Base-by-base conservation (phyloP, 2,113 vertebrate genomes). In the Pao palembangensis region DNA sequence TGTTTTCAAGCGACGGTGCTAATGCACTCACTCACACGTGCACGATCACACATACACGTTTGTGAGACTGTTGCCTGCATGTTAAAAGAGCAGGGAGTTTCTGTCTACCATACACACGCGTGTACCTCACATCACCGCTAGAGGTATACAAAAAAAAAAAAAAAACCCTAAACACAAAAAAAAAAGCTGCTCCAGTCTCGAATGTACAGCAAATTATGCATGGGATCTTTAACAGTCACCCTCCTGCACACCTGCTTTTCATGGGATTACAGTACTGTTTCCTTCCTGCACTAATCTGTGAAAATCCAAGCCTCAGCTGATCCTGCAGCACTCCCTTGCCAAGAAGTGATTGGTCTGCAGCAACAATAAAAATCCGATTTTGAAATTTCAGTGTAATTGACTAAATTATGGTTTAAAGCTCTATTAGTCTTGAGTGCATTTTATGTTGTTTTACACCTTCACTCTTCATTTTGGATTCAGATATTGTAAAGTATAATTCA, bases 191-290 rank as follows among this genome's bases (percentile, higher is more conserved):
- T 81, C 72, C 71, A 8, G 19, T 72, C 61, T 69, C 63, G 63
- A 83, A 77, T 69, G 73, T 69, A 62, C 50, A 2, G 55, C 61
- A 61, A 52, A 58, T 71, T 55, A 61, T 81, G 76, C 76, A 74
- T 79, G 60, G 56, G 53, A 71, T 38, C 68, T 63, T 51, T 59
- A 61, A 63, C 8, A 12, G 59, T 48, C 61, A 50, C 51, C 75
- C 47, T 73, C 56, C n/a, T 2, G 58, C 58, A 71, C 66, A 51
- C 61, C 66, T 13, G 50, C 50, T 12, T 38, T 68, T 20, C 28
- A 18, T n/a, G 49, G 52, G 47, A 47, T 55, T n/a, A 17, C 49
- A 44, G 51, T 31, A 46, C 21, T 17, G 38, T 53, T 49, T 49
- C 16, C 47, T 52, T 15, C n/a, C 13, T 17, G 5, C 38, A 5